Evolutionary conservation across 2,888 invertebrate genomes (phyloP).

Genomic region (Trilocha varians): DNA sequence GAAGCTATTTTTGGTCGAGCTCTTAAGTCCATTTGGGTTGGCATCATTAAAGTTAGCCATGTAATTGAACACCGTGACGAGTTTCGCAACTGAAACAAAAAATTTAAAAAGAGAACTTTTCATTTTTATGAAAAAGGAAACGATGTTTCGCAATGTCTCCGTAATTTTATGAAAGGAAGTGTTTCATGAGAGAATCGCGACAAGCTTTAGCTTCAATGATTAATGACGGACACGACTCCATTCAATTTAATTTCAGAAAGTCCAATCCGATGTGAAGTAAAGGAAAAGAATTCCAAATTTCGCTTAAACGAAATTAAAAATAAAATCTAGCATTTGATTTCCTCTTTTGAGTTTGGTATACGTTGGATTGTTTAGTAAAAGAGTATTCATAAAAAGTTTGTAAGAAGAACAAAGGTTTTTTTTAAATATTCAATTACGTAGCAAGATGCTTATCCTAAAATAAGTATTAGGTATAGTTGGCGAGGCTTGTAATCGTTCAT

Average conservation of each 20-base stretch:
- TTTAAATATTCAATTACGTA: too few species aligned
- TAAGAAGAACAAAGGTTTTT: too few species aligned
- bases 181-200: slow-evolving; percentile 33
- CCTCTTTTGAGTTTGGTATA: neutral
- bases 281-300: neutral
- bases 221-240: slow-evolving; percentile 49
- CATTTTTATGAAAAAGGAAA: slow-evolving; percentile 14
- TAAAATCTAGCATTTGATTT: neutral
- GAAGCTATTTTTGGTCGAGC: neutral
- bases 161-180: slow-evolving; percentile 26
- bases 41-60: neutral
- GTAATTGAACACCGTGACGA: neutral
- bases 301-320: neutral
- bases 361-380: too few species aligned
- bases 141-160: slow-evolving; percentile 10
- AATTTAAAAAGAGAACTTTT: neutral
- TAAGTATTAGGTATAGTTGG: too few species aligned
- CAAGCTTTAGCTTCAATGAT: slow-evolving; percentile 43
- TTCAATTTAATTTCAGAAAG: slow-evolving; percentile 51
- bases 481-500: too few species aligned
- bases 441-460: too few species aligned
- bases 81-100: neutral
- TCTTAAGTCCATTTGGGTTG: neutral
- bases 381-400: too few species aligned
- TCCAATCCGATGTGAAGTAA: slow-evolving; percentile 39